phyloP scores from a whole-genome alignment of 2,888 invertebrate species.

The Gerris lacustris region DNA sequence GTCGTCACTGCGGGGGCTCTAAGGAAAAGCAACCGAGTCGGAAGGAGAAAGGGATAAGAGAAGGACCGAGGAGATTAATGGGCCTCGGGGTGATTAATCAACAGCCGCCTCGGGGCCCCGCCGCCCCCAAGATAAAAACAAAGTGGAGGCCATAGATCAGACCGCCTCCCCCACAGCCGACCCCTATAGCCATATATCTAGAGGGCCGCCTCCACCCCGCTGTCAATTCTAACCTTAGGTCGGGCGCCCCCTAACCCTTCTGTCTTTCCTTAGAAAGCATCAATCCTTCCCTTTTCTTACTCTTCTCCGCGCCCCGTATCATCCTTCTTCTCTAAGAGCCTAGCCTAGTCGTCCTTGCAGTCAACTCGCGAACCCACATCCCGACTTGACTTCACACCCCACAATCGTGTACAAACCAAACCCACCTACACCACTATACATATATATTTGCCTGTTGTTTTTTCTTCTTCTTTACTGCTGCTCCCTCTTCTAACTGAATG shows the following conservation, averaged over 20 bases:
- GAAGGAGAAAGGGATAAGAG: no score
- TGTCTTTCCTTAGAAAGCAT: neutral
- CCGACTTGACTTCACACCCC: no score
- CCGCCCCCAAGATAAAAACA: neutral
- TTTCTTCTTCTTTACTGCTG: no score
- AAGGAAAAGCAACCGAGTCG: no score
- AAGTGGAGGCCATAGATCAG: constrained; percentile 5
- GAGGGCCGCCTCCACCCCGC: neutral
- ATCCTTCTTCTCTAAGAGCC: neutral
- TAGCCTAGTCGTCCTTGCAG: no score
- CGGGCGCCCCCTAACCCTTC: neutral
- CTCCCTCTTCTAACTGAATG: no score
- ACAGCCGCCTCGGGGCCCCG: neutral
- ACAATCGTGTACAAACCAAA: no score
- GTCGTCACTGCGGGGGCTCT: no score
- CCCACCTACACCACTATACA: no score
- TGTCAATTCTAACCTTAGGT: neutral
- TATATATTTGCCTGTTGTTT: no score
- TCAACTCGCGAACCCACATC: no score
- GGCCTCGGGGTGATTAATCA: constrained; percentile 1
- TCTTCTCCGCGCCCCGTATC: neutral
- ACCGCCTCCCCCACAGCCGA: neutral
- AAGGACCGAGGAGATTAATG: neutral
- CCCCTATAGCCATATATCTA: neutral
- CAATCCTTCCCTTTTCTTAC: no score